Evolutionary conservation across 1,140 invertebrate species (phyloP).

Genomic region (Drosophila melanogaster): DNA sequence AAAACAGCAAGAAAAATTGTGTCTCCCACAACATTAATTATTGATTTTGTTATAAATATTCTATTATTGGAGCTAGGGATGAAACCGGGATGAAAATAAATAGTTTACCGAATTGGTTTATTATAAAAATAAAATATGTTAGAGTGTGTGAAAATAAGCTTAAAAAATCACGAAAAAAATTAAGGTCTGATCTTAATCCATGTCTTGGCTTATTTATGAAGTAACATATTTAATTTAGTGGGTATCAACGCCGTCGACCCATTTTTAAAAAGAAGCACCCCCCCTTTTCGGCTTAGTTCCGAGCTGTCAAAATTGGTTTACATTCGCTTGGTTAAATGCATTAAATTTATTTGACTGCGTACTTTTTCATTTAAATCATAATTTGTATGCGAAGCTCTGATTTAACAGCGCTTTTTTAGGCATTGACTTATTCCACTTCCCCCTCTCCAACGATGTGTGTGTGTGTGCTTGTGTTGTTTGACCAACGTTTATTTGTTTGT

Average conservation of each 20-base stretch:
- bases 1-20: conserved; percentile 26
- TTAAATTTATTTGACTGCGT: conserved; percentile 33
- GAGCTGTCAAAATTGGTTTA: conserved; percentile 39
- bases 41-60: conserved; percentile 67
- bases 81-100: neutral
- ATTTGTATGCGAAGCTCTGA: conserved; percentile 41
- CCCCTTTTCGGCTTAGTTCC: conserved; percentile 2
- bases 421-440: conserved; percentile 15
- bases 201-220: neutral
- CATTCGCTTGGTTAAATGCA: conserved; percentile 16
- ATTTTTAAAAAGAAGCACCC: neutral
- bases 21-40: conserved; percentile 66
- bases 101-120: neutral
- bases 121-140: neutral
- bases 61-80: conserved; percentile 4
- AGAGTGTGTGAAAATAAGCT: too few species aligned
- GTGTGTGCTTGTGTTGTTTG: conserved; percentile 45
- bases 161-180: too few species aligned
- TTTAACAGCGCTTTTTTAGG: conserved; percentile 44
- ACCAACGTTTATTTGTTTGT: conserved; percentile 79
- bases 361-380: conserved; percentile 56
- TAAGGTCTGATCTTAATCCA: neutral
- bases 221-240: too few species aligned
- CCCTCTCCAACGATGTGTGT: neutral
- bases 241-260: conserved; percentile 1